Conservation (phyloP, 2,888 invertebrate genomes). For the Myopa testacea region DNA sequence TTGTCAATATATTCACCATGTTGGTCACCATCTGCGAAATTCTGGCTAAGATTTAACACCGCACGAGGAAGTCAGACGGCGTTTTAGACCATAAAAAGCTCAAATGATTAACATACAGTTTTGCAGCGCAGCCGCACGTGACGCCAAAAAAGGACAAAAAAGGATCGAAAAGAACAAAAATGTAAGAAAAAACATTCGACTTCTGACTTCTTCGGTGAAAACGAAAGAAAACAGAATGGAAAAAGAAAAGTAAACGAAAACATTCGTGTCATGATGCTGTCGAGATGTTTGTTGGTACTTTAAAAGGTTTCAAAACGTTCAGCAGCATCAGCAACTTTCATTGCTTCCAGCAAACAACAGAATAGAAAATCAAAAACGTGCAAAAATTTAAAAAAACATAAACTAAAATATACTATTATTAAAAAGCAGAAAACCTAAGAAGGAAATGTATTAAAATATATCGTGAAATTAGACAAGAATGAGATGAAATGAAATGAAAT, state of each 20-base stretch:
- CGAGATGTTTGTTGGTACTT: no score
- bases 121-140: neutral
- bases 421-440: no score
- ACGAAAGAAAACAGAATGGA: no score
- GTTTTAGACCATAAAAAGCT: neutral
- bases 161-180: neutral
- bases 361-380: neutral
- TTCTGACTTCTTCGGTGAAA: no score
- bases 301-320: neutral
- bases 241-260: no score
- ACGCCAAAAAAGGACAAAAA: neutral
- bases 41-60: neutral
- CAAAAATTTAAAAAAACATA: no score
- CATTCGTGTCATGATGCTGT: neutral
- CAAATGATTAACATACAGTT: neutral
- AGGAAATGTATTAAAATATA: no score
- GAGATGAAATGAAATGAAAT: neutral
- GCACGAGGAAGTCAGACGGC: neutral
- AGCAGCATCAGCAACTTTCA: neutral
- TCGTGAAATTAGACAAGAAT: neutral
- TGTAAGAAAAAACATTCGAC: no score
- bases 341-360: neutral
- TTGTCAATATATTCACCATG: neutral
- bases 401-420: no score
- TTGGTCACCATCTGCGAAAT: neutral